A percentile compares a stretch with the other conserved stretches of the same genome.
Conservation (phyloP, 2,113 vertebrate species). For the Ellobius talpinus region DNA sequence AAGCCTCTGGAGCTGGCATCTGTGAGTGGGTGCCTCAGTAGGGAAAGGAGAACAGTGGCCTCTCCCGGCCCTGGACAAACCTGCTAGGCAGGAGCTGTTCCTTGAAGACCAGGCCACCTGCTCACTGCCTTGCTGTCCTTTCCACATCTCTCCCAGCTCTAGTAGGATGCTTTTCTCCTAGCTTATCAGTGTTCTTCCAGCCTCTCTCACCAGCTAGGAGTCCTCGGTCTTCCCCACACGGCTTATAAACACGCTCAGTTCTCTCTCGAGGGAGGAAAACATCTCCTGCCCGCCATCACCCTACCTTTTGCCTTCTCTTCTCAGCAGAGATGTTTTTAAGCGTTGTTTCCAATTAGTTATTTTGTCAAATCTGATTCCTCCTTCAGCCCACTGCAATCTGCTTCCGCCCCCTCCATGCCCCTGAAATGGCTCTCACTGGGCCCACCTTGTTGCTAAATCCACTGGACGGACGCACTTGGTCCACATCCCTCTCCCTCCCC, state of each 20-base stretch:
- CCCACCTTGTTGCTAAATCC: conserved; percentile 84
- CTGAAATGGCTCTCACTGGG: conserved; percentile 78
- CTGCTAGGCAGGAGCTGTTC: neutral
- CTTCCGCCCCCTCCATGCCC: conserved; percentile 79
- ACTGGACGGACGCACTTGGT: conserved; percentile 75
- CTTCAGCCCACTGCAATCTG: conserved; percentile 83
- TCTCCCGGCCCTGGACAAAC: neutral
- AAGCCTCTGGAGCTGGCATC: neutral
- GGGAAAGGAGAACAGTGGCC: neutral
- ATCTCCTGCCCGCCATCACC: neutral
- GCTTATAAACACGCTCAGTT: neutral
- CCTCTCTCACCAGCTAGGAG: neutral
- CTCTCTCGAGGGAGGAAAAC: conserved; percentile 30
- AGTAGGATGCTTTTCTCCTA: neutral
- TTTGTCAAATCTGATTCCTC: conserved; percentile 78
- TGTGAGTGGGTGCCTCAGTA: neutral
- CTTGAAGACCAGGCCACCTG: neutral
- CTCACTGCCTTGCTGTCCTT: neutral
- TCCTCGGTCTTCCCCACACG: neutral
- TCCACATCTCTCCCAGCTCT: neutral
- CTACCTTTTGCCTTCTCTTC: conserved; percentile 63
- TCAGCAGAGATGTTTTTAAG: conserved; percentile 7
- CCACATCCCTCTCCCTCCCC: conserved; percentile 69
- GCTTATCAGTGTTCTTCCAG: neutral
- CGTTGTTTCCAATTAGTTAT: conserved; percentile 73